Percentiles rank a stretch among this genome's conserved stretches.
Conservation (phyloP, 2,888 invertebrate species). For the Acronicta leporina region DNA sequence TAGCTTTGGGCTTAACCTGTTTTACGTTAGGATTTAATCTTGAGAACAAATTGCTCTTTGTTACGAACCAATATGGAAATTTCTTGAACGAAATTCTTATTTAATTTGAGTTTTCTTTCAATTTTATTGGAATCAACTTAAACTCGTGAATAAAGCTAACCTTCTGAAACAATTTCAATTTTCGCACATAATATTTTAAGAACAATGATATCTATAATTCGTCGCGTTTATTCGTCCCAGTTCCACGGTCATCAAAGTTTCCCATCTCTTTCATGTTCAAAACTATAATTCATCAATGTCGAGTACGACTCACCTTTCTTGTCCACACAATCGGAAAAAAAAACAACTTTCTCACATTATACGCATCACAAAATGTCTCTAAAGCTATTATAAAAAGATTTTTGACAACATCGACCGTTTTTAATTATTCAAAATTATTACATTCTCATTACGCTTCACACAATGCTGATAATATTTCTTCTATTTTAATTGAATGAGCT, state of each 20-base stretch:
- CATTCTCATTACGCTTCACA: constrained; percentile 62
- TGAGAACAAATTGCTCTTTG: constrained; percentile 46
- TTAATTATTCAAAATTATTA: constrained; percentile 60
- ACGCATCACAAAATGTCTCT: constrained; percentile 48
- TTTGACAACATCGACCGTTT: constrained; percentile 52
- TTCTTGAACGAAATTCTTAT: constrained; percentile 2
- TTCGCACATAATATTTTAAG: constrained; percentile 34
- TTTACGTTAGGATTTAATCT: constrained; percentile 49
- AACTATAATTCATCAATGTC: constrained; percentile 62
- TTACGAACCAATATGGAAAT: constrained; percentile 48
- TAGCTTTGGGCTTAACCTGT: constrained; percentile 44
- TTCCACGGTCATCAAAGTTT: constrained; percentile 50
- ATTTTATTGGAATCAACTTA: constrained; percentile 24
- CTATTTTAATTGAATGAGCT: constrained; percentile 70
- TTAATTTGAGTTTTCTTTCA: constrained; percentile 7
- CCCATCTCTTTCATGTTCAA: constrained; percentile 49
- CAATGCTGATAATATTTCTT: constrained; percentile 68
- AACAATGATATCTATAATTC: constrained; percentile 51
- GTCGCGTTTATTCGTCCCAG: constrained; percentile 43
- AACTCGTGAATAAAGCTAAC: not conserved
- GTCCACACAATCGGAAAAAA: constrained; percentile 60
- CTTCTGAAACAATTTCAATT: constrained; percentile 20
- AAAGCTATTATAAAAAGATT: constrained; percentile 66
- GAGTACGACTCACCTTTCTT: constrained; percentile 52
- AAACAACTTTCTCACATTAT: constrained; percentile 64